A percentile compares a stretch with the other conserved stretches of the same genome.
Evolutionary conservation across 2,797 vertebrate species (phyloP).

Genomic region (Iguana delicatissima): DNA sequence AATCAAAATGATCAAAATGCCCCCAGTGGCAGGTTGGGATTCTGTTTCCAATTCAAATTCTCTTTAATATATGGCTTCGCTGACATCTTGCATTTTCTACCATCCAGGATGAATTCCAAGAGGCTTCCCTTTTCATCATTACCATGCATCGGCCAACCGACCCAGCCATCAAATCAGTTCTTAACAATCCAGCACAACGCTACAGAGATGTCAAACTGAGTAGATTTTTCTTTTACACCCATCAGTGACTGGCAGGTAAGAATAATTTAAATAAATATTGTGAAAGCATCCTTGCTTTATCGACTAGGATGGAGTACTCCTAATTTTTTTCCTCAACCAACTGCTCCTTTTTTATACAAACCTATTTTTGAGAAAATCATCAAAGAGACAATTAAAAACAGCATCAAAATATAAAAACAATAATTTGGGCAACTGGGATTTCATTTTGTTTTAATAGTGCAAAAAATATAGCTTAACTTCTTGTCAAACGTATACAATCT

Average conservation of each 20-base stretch:
- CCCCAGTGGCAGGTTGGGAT: constrained; percentile 81
- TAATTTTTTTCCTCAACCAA: constrained; percentile 31
- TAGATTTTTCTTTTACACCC: constrained; percentile 60
- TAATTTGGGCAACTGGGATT: not conserved
- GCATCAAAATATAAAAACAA: constrained; percentile 37
- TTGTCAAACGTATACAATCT: not conserved
- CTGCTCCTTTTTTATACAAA: constrained; percentile 55
- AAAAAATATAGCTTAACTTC: not conserved
- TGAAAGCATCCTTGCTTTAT: constrained; percentile 33
- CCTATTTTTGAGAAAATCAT: constrained; percentile 39
- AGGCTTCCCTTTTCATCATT: constrained; percentile 77
- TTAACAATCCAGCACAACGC: constrained; percentile 74
- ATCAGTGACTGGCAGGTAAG: constrained; percentile 69
- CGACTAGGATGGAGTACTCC: constrained; percentile 53
- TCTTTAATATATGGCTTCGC: constrained; percentile 81
- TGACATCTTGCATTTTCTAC: constrained; percentile 80
- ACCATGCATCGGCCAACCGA: constrained; percentile 68
- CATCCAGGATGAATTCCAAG: constrained; percentile 80
- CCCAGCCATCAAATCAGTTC: constrained; percentile 71
- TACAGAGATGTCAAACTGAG: constrained; percentile 74
- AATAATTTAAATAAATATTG: constrained; percentile 79
- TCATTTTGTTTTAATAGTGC: not conserved
- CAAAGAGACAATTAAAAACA: constrained; percentile 39
- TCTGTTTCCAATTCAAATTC: constrained; percentile 85
- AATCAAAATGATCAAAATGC: constrained; percentile 88